Base-by-base conservation (phyloP, 2,888 invertebrate species). In the Eumacrocentrus americanus region DNA sequence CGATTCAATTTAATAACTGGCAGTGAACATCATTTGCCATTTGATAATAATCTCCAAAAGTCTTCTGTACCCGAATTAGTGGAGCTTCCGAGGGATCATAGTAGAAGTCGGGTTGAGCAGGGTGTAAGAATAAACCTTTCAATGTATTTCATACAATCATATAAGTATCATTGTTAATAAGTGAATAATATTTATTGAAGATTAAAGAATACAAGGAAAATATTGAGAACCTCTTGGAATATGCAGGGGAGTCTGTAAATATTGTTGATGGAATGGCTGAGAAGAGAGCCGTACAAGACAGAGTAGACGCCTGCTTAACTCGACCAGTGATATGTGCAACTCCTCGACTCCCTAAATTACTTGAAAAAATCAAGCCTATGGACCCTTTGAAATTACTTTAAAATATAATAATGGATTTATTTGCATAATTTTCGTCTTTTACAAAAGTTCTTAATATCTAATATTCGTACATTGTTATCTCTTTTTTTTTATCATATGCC, bases 1-100 rank as follows among this genome's bases (percentile, higher is more conserved):
- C 81, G 79, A 18, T 79, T 83, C 57, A 83, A 85, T 72, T 76
- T 80, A 74, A 81, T 81, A 67, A 83, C 83, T 3, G 84, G 84
- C 44, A 70, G 69, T 60, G 62, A 68, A 22, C 66, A 67, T 14
- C 48, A 66, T 58, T 14, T 70, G 3, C 22, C 48, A 5, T 50
- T 58, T 22, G 50, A 60, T 9, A 40, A 58, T 20, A 22, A 58
- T 11, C 46, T 34, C n/a, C 14, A 50, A 9, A 20, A 6, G 5
- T 44, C 37, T 20, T 38, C 23, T 2, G 54, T 58, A 5, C 38
- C 44, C 11, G 53, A 65, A 37, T 62, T 71, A 54, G 62, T 44
- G 11, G 20, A 66, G 35, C 69, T 70, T 59, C 65, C 70, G 3
- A 70, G 58, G 22, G 69, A 74, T 59, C 60, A 63, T 46, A 55